Conservation (phyloP, 2,797 vertebrate genomes). For the Micropoecilia bifurca region DNA sequence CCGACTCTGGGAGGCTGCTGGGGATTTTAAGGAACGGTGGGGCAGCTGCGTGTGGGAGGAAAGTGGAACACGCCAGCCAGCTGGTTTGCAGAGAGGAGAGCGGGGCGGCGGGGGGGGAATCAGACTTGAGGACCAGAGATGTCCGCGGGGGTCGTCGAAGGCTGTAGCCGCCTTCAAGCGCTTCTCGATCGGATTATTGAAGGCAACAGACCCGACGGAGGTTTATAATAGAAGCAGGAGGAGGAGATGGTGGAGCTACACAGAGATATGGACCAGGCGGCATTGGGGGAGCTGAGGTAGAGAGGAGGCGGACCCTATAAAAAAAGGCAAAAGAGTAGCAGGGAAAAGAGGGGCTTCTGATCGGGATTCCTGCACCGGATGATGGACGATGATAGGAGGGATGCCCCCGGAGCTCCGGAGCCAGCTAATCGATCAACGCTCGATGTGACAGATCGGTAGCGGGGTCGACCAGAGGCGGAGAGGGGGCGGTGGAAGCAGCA, state of each 20-base stretch:
- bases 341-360: conserved; percentile 39
- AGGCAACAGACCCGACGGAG: conserved; percentile 45
- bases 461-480: conserved; percentile 45
- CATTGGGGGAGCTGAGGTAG: conserved; percentile 71
- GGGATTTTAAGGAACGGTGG: background rate
- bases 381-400: conserved; percentile 10
- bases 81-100: conserved; percentile 10
- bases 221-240: conserved; percentile 2
- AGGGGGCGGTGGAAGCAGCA: conserved; percentile 59
- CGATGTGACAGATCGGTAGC: conserved; percentile 56
- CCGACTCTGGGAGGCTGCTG: background rate
- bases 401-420: conserved; percentile 41
- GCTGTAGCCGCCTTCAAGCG: conserved; percentile 38
- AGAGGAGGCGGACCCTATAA: conserved; percentile 38
- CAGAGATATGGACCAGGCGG: conserved; percentile 24
- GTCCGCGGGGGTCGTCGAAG: conserved; percentile 14
- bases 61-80: conserved; percentile 24
- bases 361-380: conserved; percentile 37
- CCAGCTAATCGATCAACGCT: conserved; percentile 49
- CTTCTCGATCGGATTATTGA: conserved; percentile 52
- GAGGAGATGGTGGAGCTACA: conserved; percentile 33
- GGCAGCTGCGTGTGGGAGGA: conserved; percentile 20
- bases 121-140: background rate
- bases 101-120: no score
- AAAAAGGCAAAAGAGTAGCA: conserved; percentile 43